phyloP scores from a whole-genome alignment of 2,113 vertebrate species.

The Xiphorhynchus elegans region DNA sequence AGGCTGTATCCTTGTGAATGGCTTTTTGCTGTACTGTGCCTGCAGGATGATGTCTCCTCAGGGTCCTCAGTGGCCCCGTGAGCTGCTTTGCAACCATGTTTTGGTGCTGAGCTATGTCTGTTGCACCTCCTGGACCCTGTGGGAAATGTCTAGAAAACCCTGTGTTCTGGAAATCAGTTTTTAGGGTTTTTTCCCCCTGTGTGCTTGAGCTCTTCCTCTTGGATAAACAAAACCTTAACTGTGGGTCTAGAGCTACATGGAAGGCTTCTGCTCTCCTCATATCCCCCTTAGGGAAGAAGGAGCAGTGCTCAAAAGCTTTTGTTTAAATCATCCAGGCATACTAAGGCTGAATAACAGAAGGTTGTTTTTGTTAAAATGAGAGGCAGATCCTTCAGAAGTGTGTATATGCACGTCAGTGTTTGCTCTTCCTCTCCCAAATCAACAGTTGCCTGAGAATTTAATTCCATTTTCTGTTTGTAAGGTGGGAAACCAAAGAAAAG shows the following conservation, averaged over 20 bases:
- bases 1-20: not conserved
- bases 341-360: not conserved
- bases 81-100: not conserved
- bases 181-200: not conserved
- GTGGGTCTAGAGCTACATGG: not conserved
- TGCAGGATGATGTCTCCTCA: not conserved
- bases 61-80: not conserved
- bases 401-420: not conserved
- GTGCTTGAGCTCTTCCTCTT: not conserved
- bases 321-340: not conserved
- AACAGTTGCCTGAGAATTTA: not conserved
- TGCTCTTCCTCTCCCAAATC: conserved; percentile 2
- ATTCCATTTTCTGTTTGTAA: conserved; percentile 23
- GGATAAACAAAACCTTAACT: not conserved
- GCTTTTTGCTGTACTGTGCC: not conserved
- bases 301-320: not conserved
- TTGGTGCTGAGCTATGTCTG: not conserved
- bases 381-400: not conserved
- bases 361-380: not conserved
- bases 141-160: not conserved
- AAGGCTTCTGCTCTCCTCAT: not conserved
- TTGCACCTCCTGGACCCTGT: accelerated
- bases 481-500: conserved; percentile 35
- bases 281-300: not conserved
- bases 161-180: not conserved